A percentile compares a stretch with the other conserved stretches of the same genome.
Conservation (phyloP, 2,797 vertebrate species). For the Gallinago stenura region DNA sequence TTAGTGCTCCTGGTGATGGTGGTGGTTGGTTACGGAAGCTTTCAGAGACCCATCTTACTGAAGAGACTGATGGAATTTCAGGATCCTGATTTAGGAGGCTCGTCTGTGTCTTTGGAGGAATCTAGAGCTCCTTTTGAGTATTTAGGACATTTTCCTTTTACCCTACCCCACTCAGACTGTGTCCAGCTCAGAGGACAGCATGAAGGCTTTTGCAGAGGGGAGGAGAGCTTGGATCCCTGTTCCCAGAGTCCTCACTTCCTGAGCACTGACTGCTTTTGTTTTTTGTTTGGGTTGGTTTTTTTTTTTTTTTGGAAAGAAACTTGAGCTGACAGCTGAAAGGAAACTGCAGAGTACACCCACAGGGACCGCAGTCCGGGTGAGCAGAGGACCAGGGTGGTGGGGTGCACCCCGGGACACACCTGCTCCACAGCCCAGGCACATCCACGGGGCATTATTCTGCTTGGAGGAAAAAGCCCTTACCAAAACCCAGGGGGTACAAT, state of each 20-base stretch:
- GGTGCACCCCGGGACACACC: not conserved
- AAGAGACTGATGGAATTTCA: not conserved
- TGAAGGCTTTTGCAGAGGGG: not conserved
- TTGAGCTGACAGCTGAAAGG: conserved; percentile 62
- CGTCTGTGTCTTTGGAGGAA: not conserved
- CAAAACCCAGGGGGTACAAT: not conserved
- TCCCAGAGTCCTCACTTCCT: conserved; percentile 14
- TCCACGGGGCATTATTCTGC: not conserved
- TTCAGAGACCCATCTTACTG: not conserved
- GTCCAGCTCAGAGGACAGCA: not conserved
- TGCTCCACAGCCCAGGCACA: not conserved
- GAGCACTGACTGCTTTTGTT: not conserved
- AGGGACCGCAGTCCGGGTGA: not conserved
- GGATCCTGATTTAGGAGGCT: not conserved
- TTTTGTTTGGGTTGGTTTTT: not conserved
- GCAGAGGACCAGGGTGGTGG: not conserved
- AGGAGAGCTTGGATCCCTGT: not conserved
- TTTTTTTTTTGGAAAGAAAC: conserved; percentile 14
- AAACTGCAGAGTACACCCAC: conserved; percentile 12
- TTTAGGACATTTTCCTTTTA: not conserved
- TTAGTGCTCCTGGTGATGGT: not conserved
- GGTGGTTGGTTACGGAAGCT: not conserved
- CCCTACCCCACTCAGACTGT: not conserved
- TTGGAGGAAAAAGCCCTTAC: not conserved
- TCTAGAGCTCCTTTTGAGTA: not conserved